Percentiles rank a stretch among this genome's conserved stretches.
phyloP scores from a whole-genome alignment of 2,888 invertebrate genomes.

The Meiosimyza decipiens region DNA sequence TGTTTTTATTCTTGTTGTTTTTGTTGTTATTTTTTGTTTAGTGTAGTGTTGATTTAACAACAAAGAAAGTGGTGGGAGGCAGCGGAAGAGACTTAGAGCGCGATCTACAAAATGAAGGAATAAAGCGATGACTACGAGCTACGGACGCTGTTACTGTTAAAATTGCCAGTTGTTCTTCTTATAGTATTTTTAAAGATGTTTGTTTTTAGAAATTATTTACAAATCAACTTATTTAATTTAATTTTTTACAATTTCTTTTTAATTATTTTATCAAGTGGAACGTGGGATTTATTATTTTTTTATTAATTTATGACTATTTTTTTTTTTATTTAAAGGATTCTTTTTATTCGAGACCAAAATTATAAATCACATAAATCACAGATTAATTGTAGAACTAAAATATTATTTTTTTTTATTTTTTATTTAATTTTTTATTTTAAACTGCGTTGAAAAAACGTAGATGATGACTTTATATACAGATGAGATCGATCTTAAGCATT shows the following conservation, averaged over 20 bases:
- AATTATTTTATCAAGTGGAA: slow-evolving; percentile 20
- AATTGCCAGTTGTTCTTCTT: slow-evolving; percentile 4
- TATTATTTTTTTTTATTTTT: slow-evolving; percentile 36
- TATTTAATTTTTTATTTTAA: slow-evolving; percentile 35
- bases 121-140: background rate
- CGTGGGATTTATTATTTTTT: slow-evolving; percentile 15
- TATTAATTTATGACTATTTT: slow-evolving; percentile 9
- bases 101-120: no score
- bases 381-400: slow-evolving; percentile 48
- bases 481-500: slow-evolving; percentile 12
- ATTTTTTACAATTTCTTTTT: slow-evolving; percentile 18
- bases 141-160: slow-evolving; percentile 22
- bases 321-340: slow-evolving; percentile 3
- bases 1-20: background rate
- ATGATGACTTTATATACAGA: slow-evolving; percentile 27
- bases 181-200: background rate
- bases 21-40: no score
- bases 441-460: background rate
- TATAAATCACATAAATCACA: slow-evolving; percentile 55
- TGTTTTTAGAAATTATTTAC: slow-evolving; percentile 9
- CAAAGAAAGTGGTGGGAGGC: slow-evolving; percentile 32
- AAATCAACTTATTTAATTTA: slow-evolving; percentile 15
- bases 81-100: background rate
- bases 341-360: slow-evolving; percentile 41
- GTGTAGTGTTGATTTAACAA: slow-evolving; percentile 9